Evolutionary conservation across 1,140 invertebrate genomes (phyloP), one percentile per base, ranked within the genome.

Genomic region (Chironomus tepperi): DNA sequence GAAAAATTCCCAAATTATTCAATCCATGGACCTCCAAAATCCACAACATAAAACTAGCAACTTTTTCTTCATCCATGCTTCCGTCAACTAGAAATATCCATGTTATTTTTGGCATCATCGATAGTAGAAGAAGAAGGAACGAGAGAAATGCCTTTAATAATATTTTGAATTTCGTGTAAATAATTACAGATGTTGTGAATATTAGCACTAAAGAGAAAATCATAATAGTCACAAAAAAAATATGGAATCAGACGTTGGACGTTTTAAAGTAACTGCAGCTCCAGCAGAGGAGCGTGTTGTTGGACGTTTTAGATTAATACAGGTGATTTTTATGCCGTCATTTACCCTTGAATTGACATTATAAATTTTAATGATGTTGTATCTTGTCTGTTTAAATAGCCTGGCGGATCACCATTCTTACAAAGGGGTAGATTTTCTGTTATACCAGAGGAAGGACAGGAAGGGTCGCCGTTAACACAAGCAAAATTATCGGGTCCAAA

Each of bases 341-440:
- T 34, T 34, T 34, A 34, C 24, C 24, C 24, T 34, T 34, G 2
- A 34, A 34, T 5, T 34, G 24, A 34, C 24, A 34, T 34, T 34
- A 34, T 2, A 34, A 34, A 47, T 10, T 47, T 47, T 47, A 47
- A 47, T 47, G 8, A 47, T 47, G 43, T 10, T 10, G 15, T 10
- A 1, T 47, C 15, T 10, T 47, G 8, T 47, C 15, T 47, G 2
- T 47, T 1, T 15, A n/a, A 57, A 57, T 47, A 57, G 47, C 47
- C 47, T 57, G 47, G 65, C 9, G 65, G 65, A 5, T 82, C 81
- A 24, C 81, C 81, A 64, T 81, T 82, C 67, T 74, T 82, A 67
- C 81, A 82, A 76, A 76, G 81, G 21, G 81, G 81, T n/a, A 78
- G 81, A 16, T 82, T 82, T 75, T 80, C 81, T 76, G 81, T 82